Evolutionary conservation across 2,113 vertebrate species (phyloP), one percentile per base, ranked within the genome.

Genomic region (Mesoclemmys tuberculata): DNA sequence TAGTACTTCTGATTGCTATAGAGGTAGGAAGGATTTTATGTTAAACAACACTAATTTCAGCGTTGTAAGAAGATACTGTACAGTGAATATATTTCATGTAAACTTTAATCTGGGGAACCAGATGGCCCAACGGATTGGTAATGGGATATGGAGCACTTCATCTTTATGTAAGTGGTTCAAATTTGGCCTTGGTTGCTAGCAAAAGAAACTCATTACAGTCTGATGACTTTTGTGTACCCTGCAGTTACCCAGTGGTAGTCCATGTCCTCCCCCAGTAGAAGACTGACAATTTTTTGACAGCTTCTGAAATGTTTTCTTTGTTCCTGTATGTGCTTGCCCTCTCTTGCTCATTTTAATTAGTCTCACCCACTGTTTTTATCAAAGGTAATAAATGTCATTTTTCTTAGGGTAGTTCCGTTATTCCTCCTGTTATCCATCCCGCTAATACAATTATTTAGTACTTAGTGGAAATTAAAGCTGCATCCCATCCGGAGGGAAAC

Each of bases 111-210:
- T 52, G 54, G 89, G 80, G 89, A 95, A 84, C 75, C 82, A 90
- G 54, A 90, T 74, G 74, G 64, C 41, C 80, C 48, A 83, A 26
- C 29, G 83, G n/a, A 82, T 9, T 88, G 84, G 75, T 87, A 90
- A 92, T 31, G 75, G 56, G 84, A 52, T 86, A 52, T n/a, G 49
- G 56, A 92, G 27, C 74, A 95, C 26, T 79, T 92, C 48, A 22
- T 68, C 38, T 88, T 56, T 92, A 81, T 44, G 35, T 80, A 44
- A 80, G 41, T 80, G 82, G 21, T 77, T 82, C 79, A 93, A 90
- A 74, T 90, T 85, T 92, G 58, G 82, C 29, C 26, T 94, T 55
- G 24, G 68, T 93, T 95, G 81, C 79, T 83, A 94, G 48, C 77
- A 44, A 35, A 91, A 88, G 90, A 91, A 82, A 95, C 24, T 51